Conservation (phyloP, 2,113 vertebrate genomes). For the Panthera uncia region DNA sequence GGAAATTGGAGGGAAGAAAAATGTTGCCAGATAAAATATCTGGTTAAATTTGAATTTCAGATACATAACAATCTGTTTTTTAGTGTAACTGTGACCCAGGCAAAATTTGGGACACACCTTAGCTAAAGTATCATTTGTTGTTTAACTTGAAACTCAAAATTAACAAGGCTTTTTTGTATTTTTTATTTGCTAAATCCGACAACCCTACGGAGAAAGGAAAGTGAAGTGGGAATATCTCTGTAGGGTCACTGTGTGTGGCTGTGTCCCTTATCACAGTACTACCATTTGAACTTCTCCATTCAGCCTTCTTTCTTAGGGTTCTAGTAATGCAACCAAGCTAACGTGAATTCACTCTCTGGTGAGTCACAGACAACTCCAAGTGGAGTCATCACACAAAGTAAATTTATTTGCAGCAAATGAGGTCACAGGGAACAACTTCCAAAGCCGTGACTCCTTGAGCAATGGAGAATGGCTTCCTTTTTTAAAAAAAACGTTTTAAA, state of each 20-base stretch:
- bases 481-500: too few species aligned
- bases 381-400: neutral
- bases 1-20: neutral
- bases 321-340: neutral
- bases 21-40: neutral
- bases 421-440: neutral
- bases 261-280: neutral
- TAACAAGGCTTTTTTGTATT: neutral
- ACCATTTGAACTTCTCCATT: neutral
- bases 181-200: neutral
- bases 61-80: neutral
- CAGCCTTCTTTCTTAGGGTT: neutral
- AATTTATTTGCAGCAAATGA: neutral
- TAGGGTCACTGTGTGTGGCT: neutral
- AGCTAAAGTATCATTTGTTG: neutral
- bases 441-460: neutral
- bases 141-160: neutral
- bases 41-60: neutral
- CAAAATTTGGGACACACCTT: neutral
- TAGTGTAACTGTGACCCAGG: neutral
- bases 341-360: neutral
- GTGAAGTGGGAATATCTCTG: neutral
- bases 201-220: neutral
- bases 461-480: neutral
- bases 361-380: neutral